These are phyloP conservation scores for Heliconius nattereri DNA, from an alignment of 1,140 invertebrate genomes.

Conservation along the genomic window DNA sequence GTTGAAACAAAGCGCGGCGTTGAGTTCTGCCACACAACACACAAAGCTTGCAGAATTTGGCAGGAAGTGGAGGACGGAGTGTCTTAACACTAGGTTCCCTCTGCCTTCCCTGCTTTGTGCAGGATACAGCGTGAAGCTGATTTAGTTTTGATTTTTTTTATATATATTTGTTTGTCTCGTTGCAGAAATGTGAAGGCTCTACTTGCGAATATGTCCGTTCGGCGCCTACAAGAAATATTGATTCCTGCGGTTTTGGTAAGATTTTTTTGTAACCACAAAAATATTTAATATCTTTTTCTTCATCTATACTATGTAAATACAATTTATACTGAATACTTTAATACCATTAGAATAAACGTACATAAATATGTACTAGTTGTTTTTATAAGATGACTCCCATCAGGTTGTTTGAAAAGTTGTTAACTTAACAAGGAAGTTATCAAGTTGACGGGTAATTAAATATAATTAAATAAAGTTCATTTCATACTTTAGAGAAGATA, in stretches of 20 bases:
- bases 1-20: too few species aligned
- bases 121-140: too few species aligned
- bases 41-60: too few species aligned
- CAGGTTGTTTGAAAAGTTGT: not conserved
- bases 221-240: conserved; percentile 84
- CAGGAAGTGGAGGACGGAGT: too few species aligned
- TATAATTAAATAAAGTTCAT: not conserved
- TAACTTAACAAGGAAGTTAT: conserved; percentile 9
- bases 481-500: not conserved
- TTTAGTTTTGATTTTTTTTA: too few species aligned
- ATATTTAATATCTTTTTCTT: not conserved
- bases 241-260: conserved; percentile 85
- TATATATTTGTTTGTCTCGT: conserved; percentile 33
- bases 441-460: not conserved
- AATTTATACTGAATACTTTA: not conserved
- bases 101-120: too few species aligned
- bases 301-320: not conserved
- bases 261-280: conserved; percentile 10
- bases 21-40: too few species aligned
- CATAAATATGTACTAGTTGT: not conserved
- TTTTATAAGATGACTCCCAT: not conserved
- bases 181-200: conserved; percentile 71
- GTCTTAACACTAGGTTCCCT: too few species aligned
- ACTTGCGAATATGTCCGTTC: conserved; percentile 90
- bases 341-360: not conserved